Conservation (phyloP, 2,797 vertebrate genomes). For the Sylvia borin region DNA sequence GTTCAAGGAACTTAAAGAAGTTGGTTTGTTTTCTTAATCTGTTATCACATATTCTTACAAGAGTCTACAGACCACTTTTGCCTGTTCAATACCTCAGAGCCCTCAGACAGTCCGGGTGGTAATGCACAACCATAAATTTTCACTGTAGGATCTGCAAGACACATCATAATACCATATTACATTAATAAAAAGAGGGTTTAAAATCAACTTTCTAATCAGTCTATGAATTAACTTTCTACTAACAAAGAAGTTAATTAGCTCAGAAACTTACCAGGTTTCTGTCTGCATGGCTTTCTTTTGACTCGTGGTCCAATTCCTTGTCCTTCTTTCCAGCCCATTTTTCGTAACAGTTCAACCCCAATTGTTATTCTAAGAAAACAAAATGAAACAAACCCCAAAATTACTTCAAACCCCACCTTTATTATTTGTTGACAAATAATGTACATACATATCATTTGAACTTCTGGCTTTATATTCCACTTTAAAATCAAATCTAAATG, state of each 20-base stretch:
- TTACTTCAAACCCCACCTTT: background rate
- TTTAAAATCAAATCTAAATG: background rate
- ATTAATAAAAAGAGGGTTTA: background rate
- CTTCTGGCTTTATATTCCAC: background rate
- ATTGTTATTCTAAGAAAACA: constrained; percentile 82
- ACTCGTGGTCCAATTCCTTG: constrained; percentile 93
- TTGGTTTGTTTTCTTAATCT: too few relatives aligned
- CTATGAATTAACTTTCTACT: background rate
- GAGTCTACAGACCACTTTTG: background rate
- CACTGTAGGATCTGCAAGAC: constrained; percentile 68
- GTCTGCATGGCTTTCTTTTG: constrained; percentile 85
- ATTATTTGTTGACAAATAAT: background rate
- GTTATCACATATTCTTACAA: background rate
- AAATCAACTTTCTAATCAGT: background rate
- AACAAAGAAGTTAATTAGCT: background rate
- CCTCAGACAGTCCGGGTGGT: constrained; percentile 83
- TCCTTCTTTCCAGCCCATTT: constrained; percentile 97
- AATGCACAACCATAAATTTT: constrained; percentile 80
- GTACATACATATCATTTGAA: background rate
- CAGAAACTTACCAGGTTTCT: constrained; percentile 76
- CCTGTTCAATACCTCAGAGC: constrained; percentile 81
- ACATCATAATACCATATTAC: background rate
- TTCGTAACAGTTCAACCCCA: constrained; percentile 88
- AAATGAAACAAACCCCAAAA: background rate
- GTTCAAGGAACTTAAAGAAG: background rate